Percentiles rank a stretch among this genome's conserved stretches.
phyloP scores from a whole-genome alignment of 1,140 invertebrate genomes.

The Harlomillsia oculata region DNA sequence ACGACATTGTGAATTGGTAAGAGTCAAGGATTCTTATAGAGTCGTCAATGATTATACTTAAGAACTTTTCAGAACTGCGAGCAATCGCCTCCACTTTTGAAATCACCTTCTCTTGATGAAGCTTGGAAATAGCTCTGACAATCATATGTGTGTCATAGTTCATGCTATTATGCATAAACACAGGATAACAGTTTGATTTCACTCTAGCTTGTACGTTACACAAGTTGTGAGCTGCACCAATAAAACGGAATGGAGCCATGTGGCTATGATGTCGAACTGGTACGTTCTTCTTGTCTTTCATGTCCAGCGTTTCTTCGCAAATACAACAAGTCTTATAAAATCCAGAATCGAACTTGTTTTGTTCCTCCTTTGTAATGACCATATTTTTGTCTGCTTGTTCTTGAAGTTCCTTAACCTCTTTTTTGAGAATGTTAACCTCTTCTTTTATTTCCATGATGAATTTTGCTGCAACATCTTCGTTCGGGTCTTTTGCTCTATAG shows the following conservation, averaged over 20 bases:
- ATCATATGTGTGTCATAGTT: slow-evolving; percentile 12
- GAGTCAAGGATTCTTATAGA: slow-evolving; percentile 11
- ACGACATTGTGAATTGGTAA: not conserved
- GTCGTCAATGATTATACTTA: not conserved
- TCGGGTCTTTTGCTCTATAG: not conserved
- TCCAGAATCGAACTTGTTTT: not conserved
- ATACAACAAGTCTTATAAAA: slow-evolving; percentile 1
- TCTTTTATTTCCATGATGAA: slow-evolving; percentile 4
- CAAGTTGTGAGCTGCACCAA: not conserved
- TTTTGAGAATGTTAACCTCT: not conserved
- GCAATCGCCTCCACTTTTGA: slow-evolving; percentile 1
- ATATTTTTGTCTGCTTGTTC: not conserved
- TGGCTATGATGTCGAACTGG: slow-evolving; percentile 2
- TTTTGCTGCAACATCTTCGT: not conserved
- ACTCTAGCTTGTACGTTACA: slow-evolving; percentile 6
- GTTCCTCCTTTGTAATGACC: not conserved
- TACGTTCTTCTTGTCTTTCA: not conserved
- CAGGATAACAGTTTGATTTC: not conserved
- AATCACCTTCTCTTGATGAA: not conserved
- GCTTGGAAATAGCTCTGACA: not conserved
- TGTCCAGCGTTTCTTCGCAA: not conserved
- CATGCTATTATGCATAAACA: slow-evolving; percentile 6
- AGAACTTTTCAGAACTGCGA: slow-evolving; percentile 1
- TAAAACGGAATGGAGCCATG: not conserved
- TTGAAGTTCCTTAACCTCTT: not conserved